Evolutionary conservation across 53 echinoderm and acorn worm species (phyloP), one percentile per base, ranked within the genome.

Genomic region (Zoroaster sp.): DNA sequence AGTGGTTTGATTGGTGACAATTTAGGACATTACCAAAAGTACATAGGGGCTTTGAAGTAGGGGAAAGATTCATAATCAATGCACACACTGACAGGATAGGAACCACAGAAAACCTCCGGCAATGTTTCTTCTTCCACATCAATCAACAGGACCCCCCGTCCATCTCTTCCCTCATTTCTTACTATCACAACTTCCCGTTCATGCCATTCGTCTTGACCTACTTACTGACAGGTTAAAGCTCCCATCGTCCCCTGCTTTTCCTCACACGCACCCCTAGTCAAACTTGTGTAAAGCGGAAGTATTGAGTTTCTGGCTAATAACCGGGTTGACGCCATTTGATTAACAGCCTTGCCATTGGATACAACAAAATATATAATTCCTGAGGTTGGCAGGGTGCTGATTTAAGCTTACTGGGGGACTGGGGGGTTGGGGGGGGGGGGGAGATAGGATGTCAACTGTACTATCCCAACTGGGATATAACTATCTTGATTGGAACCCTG

Each of bases 241-340:
- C 18, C 6, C 52, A 2, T 8, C 36, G 31, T n/a, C 17, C 17
- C 13, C 17, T 4, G 11, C 38, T 17, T 36, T 32, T 17, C 52
- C 28, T 32, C 6, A 52, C 28, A 46, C 31, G 33, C 32, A 35
- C 35, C 51, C 40, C 49, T 39, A 1, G 77, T 39, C n/a, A 37
- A 34, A 37, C 11, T 74, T 13, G 28, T 43, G 25, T 9, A 66
- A 17, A 78, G 37, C 69, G 85, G 85, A 85, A 85, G 85, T 85
- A 85, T 85, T 47, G 32, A 49, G 37, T 85, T 85, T 85, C 37
- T 32, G 28, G 13, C 38, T 23, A 8, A 34, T 83, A 23, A 67
- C 69, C 80, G 46, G 45, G 42, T 39, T 81, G 67, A 66, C 66
- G 81, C 70, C 39, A 31, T 35, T 21, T 23, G 23, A 85, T 85